Base-by-base conservation (phyloP, 2,888 invertebrate species). In the Mesopsocus fuscifrons region DNA sequence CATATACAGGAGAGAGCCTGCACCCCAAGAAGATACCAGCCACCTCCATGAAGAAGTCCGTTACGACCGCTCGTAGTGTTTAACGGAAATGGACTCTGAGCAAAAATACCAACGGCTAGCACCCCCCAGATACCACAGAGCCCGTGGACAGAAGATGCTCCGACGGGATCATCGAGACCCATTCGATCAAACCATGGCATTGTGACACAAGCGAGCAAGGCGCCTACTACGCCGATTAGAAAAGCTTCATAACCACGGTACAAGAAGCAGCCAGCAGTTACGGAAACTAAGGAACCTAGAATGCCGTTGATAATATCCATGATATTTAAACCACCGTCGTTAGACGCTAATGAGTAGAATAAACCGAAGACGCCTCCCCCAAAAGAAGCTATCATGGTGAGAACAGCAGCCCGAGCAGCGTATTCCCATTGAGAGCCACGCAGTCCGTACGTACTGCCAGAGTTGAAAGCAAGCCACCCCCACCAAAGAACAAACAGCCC, bases 401-500 rank as follows among this genome's bases (percentile, higher is more conserved):
- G 79, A 1, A 88, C 85, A 0, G 88, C 85, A 0, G 88, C 87
- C 35, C 84, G 68, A 0, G 87, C 87, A 0, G 91, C 87, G 56
- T 85, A 87, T 57, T 87, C 81, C 91, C 91, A 92, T 58, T 84
- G 84, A 3, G 77, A 72, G 1, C 83, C 85, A 48, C 80, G 77
- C 5, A 82, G 71, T 62, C 69, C 69, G 52, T 67, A 68, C 2
- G 67, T 68, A 48, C 66, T 66, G 11, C 92, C 92, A 41, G 91
- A 89, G 61, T 91, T 91, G 57, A 92, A 92, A 0, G 89, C 91
- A 43, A 94, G 64, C 92, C 92, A 92, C 0, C 92, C 92, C 92
- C 92, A 92, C 91, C 91, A 91, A 1, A 91, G 64, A 31, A 91
- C 88, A 56, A 91, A 91, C 9, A 89, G 71, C 0, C 89, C 91